These are phyloP conservation scores for Homalodisca vitripennis DNA, from an alignment of 1,140 invertebrate species.

Conservation along the genomic window DNA sequence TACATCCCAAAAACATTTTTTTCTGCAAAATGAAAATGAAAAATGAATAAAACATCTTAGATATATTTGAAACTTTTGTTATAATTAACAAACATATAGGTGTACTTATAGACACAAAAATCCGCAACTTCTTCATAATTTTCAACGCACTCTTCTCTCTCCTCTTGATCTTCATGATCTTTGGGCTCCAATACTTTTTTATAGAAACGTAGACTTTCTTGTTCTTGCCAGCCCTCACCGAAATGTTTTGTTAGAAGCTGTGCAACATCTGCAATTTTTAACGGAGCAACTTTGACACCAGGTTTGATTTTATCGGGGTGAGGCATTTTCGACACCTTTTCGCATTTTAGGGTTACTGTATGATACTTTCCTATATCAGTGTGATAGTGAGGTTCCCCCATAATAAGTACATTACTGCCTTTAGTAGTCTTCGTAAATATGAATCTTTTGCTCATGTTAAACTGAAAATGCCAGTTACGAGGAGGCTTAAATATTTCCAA, in stretches of 20 bases:
- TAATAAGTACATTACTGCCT: not conserved
- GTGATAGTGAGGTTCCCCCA: not conserved
- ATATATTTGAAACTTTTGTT: not conserved
- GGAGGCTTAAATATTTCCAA: too few relatives aligned
- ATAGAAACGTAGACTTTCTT: too few relatives aligned
- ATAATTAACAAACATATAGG: not conserved
- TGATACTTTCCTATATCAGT: too few relatives aligned
- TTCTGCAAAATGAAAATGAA: not conserved
- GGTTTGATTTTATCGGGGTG: too few relatives aligned
- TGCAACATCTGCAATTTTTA: too few relatives aligned
- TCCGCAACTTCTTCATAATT: not conserved
- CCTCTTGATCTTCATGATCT: not conserved
- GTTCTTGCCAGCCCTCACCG: too few relatives aligned
- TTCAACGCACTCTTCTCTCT: not conserved
- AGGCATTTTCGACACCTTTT: too few relatives aligned
- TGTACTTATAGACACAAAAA: not conserved
- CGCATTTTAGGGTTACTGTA: too few relatives aligned
- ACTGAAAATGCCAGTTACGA: constrained; percentile 23
- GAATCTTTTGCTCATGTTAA: constrained; percentile 17
- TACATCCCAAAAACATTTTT: not conserved
- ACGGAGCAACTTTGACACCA: too few relatives aligned
- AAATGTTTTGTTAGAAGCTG: not conserved
- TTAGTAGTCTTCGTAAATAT: not conserved
- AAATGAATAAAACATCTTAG: not conserved
- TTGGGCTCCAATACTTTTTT: too few relatives aligned